Evolutionary conservation across 37 sponge, comb jelly and placozoan genomes (phyloP), one percentile per base, ranked within the genome.

Genomic region (Spongilla lacustris): DNA sequence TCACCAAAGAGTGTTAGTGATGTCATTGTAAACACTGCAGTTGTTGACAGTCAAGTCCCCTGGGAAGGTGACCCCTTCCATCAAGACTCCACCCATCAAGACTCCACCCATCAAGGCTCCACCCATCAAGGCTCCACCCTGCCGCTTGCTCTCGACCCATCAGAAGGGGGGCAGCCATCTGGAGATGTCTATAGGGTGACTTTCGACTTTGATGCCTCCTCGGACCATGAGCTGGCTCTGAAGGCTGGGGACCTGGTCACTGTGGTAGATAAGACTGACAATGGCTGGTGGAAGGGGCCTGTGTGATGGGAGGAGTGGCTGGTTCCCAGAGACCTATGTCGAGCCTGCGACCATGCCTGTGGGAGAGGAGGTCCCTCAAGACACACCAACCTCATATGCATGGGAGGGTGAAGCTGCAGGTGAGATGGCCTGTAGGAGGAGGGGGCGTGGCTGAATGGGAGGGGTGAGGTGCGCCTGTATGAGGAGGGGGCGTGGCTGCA

Each of bases 281-380:
- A 68, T 30, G 92, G 92, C 4, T 92, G 92, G 92, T 92, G 92
- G 92, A 78, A 87, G 79, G 92, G 92, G 8, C 50, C n/a, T 79
- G 31, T 69, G 80, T 68, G 80, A 81, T 33, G 95, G 78, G 28
- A 28, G 35, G 29, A 83, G 81, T 17, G 95, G 95, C 14, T 91
- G 92, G 95, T 88, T 94, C 30, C 95, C 95, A 3, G 86, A 86
- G 50, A 67, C 79, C 9, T 84, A 91, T 36, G 83, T 91, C 10
- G 50, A 80, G 13, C 80, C 89, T 9, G 79, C 38, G 11, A 37
- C 83, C 38, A 13, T 30, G 35, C 13, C 35, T 14, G 25, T 38
- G 19, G 58, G 36, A 19, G 31, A 75, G 32, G 73, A 22, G 24
- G 32, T 74, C 3, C 49, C 26, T 26, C 21, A 21, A 22, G 49